These are phyloP conservation scores for Leptatherina wallacei DNA, from an alignment of 2,797 vertebrate species.

Conservation along the genomic window DNA sequence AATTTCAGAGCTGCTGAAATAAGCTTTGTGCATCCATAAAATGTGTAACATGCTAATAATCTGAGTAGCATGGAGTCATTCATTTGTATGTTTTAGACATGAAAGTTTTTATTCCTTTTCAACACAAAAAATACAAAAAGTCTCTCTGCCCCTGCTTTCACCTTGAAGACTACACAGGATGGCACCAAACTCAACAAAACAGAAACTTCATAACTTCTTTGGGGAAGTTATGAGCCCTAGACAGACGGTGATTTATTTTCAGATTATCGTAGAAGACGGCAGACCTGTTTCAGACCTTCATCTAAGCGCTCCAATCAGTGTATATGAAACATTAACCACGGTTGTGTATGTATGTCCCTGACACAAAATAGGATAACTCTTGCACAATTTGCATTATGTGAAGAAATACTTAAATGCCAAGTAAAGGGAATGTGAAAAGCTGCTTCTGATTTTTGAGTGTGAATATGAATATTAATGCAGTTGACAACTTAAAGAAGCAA, in stretches of 20 bases:
- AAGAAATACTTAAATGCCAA: conserved; percentile 44
- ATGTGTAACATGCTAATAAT: too few relatives aligned
- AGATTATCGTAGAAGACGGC: too few relatives aligned
- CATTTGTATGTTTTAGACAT: too few relatives aligned
- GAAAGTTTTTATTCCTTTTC: too few relatives aligned
- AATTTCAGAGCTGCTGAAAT: too few relatives aligned
- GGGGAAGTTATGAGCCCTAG: neutral
- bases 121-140: too few relatives aligned
- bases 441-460: conserved; percentile 22
- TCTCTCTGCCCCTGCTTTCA: neutral
- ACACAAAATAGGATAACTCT: conserved; percentile 5
- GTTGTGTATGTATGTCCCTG: neutral
- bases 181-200: conserved; percentile 3
- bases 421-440: conserved; percentile 49
- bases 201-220: conserved; percentile 3
- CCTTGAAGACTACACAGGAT: conserved; percentile 3
- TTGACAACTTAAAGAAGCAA: conserved; percentile 36
- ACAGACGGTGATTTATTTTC: too few relatives aligned
- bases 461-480: conserved; percentile 55
- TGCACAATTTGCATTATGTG: conserved; percentile 23
- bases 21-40: too few relatives aligned
- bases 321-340: neutral
- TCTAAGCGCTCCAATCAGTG: conserved; percentile 59
- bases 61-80: too few relatives aligned
- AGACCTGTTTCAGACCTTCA: conserved; percentile 28